phyloP scores from a whole-genome alignment of 2,113 vertebrate genomes.

The Pelobates fuscus region DNA sequence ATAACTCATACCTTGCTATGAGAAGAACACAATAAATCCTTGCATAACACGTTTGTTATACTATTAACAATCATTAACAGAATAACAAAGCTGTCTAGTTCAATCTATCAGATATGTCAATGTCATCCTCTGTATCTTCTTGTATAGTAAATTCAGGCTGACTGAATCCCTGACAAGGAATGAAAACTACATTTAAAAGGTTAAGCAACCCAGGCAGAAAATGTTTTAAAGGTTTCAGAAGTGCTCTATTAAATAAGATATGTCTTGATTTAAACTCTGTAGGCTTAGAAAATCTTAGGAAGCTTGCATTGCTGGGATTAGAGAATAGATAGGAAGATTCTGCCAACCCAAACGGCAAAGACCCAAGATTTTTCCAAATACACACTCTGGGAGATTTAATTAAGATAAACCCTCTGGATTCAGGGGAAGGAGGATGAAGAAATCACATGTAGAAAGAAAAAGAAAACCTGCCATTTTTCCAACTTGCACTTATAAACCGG shows the following conservation, averaged over 20 bases:
- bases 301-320: slow-evolving; percentile 35
- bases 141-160: not conserved
- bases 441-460: too few species aligned
- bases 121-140: not conserved
- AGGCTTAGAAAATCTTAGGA: slow-evolving; percentile 8
- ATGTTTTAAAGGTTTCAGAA: slow-evolving; percentile 30
- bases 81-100: too few species aligned
- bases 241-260: slow-evolving; percentile 38
- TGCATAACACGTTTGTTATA: too few species aligned
- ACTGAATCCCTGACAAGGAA: not conserved
- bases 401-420: slow-evolving; percentile 13
- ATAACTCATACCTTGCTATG: too few species aligned
- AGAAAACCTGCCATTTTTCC: too few species aligned
- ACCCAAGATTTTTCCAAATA: slow-evolving; percentile 15
- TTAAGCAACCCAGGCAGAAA: slow-evolving; percentile 37
- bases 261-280: slow-evolving; percentile 2
- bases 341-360: not conserved
- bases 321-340: slow-evolving; percentile 7
- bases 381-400: slow-evolving; percentile 34
- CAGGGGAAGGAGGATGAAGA: too few species aligned
- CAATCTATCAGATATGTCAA: not conserved
- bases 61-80: too few species aligned
- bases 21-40: too few species aligned
- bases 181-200: slow-evolving; percentile 26
- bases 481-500: too few species aligned